Conservation (phyloP, 2,113 vertebrate genomes). For the Tetrao urogallus region DNA sequence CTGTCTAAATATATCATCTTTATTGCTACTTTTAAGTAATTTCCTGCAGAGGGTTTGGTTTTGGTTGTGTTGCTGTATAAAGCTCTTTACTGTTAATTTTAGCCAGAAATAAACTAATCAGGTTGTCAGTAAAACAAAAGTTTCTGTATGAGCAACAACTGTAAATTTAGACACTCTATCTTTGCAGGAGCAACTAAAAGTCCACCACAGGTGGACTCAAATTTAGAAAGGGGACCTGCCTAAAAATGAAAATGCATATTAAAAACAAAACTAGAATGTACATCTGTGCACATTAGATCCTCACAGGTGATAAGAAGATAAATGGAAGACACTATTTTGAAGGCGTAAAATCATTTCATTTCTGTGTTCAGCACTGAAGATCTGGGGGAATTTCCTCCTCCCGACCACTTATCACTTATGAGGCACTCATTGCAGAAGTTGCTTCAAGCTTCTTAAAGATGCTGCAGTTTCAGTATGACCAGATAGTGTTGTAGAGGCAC, state of each 20-base stretch:
- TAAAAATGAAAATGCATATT: neutral
- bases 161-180: neutral
- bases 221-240: neutral
- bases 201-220: neutral
- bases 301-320: neutral
- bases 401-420: neutral
- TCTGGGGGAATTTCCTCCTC: neutral
- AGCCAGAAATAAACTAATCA: neutral
- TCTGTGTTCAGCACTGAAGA: neutral
- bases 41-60: neutral
- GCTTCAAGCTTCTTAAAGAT: neutral
- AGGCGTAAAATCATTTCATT: neutral
- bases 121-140: neutral
- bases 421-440: neutral
- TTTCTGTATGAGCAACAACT: neutral
- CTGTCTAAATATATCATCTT: neutral
- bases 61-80: neutral
- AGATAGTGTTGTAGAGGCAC: neutral
- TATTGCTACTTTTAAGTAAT: neutral
- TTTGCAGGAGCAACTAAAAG: neutral
- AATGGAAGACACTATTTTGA: neutral
- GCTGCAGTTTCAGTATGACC: neutral
- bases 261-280: neutral
- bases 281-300: neutral
- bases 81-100: neutral